phyloP scores from a whole-genome alignment of 2,797 vertebrate genomes.

The Sebastes diploproa region DNA sequence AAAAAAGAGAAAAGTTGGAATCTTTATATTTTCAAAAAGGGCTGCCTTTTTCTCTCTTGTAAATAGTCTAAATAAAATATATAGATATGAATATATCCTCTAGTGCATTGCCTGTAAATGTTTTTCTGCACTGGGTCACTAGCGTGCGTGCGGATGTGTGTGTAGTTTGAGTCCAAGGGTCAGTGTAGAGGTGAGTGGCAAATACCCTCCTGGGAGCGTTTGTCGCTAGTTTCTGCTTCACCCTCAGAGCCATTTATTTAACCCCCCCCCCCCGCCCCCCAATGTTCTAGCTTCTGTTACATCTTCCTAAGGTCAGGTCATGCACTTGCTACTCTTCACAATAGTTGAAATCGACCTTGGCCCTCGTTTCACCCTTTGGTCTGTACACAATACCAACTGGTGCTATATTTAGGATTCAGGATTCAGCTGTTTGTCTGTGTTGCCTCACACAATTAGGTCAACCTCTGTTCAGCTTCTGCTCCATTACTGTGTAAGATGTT shows the following conservation, averaged over 20 bases:
- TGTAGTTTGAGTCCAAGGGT: slow-evolving; percentile 53
- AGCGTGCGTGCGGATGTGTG: slow-evolving; percentile 33
- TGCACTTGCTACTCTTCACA: slow-evolving; percentile 49
- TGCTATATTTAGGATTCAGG: slow-evolving; percentile 88
- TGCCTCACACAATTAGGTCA: slow-evolving; percentile 64
- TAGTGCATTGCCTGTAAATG: slow-evolving; percentile 86
- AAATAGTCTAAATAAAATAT: slow-evolving; percentile 83
- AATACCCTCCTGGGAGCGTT: slow-evolving; percentile 50
- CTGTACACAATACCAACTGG: slow-evolving; percentile 83
- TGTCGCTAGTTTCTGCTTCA: slow-evolving; percentile 46
- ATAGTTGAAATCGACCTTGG: slow-evolving; percentile 52
- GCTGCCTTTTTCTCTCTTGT: slow-evolving; percentile 89
- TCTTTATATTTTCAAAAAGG: slow-evolving; percentile 89
- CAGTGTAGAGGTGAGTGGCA: slow-evolving; percentile 42
- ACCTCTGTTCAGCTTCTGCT: slow-evolving; percentile 46
- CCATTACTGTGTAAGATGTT: slow-evolving; percentile 36
- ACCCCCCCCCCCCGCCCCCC: not conserved
- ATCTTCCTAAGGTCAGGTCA: slow-evolving; percentile 49
- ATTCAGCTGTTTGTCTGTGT: slow-evolving; percentile 78
- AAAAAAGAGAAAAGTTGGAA: slow-evolving; percentile 75
- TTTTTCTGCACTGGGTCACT: slow-evolving; percentile 80
- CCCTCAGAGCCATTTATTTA: slow-evolving; percentile 45
- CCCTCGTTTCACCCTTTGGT: slow-evolving; percentile 62
- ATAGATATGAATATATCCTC: slow-evolving; percentile 80
- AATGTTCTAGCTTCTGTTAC: slow-evolving; percentile 38